These are phyloP conservation scores for Myanophis thanlyinensis DNA, from an alignment of 2,113 vertebrate species.

Conservation along the genomic window DNA sequence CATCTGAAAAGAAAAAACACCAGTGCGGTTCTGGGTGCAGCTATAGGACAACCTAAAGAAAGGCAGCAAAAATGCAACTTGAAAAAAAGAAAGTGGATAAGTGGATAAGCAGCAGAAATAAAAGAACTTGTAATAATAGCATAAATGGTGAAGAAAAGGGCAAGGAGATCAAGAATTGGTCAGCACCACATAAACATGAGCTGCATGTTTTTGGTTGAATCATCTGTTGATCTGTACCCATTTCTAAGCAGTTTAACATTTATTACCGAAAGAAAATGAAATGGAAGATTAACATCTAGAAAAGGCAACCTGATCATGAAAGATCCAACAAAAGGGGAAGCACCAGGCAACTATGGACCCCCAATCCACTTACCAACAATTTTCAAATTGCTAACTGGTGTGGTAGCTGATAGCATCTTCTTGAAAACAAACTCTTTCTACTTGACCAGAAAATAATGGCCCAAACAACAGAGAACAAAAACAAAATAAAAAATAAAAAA, in stretches of 20 bases:
- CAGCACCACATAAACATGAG: background rate
- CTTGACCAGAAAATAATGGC: background rate
- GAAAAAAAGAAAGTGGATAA: background rate
- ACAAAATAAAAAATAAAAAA: too few species aligned
- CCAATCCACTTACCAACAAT: background rate
- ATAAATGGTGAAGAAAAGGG: background rate
- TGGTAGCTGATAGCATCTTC: background rate
- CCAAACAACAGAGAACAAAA: background rate
- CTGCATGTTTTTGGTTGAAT: background rate
- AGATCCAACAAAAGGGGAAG: background rate
- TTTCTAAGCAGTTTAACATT: background rate
- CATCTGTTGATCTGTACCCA: background rate
- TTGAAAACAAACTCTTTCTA: background rate
- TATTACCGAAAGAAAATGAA: background rate
- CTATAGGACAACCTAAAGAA: background rate
- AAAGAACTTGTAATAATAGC: background rate
- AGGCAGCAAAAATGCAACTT: background rate
- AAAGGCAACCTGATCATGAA: background rate
- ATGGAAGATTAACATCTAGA: background rate
- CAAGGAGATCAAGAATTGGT: background rate
- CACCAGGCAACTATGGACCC: background rate
- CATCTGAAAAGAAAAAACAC: background rate
- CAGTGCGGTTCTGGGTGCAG: background rate
- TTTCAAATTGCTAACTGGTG: background rate
- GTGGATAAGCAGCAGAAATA: background rate